A percentile compares a stretch with the other conserved stretches of the same genome.
Evolutionary conservation across 2,888 invertebrate genomes (phyloP).

Genomic region (Spatulosminthurus flaviceps): DNA sequence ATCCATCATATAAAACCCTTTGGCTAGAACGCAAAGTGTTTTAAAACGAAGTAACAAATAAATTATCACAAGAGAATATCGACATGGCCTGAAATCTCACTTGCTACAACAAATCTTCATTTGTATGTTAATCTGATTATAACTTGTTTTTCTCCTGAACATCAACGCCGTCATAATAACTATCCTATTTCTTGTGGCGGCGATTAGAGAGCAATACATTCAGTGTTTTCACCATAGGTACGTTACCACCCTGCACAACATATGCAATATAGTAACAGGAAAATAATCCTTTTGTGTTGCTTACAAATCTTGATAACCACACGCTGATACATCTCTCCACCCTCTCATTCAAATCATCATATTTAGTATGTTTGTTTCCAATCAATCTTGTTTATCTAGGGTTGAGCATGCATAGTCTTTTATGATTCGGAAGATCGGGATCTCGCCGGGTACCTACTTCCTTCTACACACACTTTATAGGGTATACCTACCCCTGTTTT

Average conservation of each 20-base stretch:
- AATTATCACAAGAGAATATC: conserved; percentile 8
- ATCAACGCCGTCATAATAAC: conserved; percentile 3
- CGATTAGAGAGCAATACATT: not conserved
- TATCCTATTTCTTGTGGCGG: conserved; percentile 1
- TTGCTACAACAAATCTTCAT: not conserved
- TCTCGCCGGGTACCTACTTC: no score
- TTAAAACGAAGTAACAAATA: not conserved
- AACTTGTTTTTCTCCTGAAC: not conserved
- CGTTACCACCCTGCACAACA: not conserved
- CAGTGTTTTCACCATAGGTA: not conserved
- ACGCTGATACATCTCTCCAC: not conserved
- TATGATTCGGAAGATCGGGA: no score
- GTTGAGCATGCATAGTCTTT: not conserved
- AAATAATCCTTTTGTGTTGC: not conserved
- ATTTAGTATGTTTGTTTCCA: not conserved
- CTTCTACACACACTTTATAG: no score
- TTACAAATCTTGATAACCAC: not conserved
- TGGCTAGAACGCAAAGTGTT: not conserved
- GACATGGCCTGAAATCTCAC: conserved; percentile 9
- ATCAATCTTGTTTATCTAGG: not conserved
- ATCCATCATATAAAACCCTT: not conserved
- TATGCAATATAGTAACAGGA: not conserved
- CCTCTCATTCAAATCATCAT: not conserved
- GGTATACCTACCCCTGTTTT: no score
- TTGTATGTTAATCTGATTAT: conserved; percentile 18